Conservation (phyloP, 2,888 invertebrate genomes). For the Amiota minor region DNA sequence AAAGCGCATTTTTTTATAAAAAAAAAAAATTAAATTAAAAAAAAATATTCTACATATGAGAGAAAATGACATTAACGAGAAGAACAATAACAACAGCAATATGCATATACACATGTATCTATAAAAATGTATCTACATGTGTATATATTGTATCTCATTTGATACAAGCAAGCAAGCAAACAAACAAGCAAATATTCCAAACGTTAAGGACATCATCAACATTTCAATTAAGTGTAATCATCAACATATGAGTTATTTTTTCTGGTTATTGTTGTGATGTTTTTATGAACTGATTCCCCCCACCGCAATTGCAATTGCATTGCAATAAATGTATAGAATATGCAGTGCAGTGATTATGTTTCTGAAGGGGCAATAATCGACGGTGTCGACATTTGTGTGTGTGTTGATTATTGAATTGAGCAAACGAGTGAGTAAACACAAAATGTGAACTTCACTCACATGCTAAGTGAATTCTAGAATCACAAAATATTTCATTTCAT, state of each 20-base stretch:
- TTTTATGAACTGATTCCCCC: not conserved
- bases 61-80: not conserved
- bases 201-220: constrained; percentile 69
- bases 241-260: constrained; percentile 28
- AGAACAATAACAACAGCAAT: constrained; percentile 28
- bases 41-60: not conserved
- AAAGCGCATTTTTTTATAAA: not conserved
- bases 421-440: not conserved
- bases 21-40: not conserved
- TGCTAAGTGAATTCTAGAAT: constrained; percentile 45
- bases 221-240: constrained; percentile 67
- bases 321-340: not conserved
- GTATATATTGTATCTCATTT: too few relatives aligned
- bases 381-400: constrained; percentile 6
- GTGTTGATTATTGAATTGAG: constrained; percentile 10
- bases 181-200: constrained; percentile 23
- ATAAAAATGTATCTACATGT: too few relatives aligned
- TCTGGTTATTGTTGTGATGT: not conserved
- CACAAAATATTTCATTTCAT: constrained; percentile 39
- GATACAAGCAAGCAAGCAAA: constrained; percentile 19
- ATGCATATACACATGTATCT: too few relatives aligned
- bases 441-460: constrained; percentile 58
- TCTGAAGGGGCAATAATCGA: not conserved
- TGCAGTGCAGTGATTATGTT: constrained; percentile 13
- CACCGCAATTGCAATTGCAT: not conserved